phyloP scores from a whole-genome alignment of 2,113 vertebrate genomes.

The Arizona elegans region DNA sequence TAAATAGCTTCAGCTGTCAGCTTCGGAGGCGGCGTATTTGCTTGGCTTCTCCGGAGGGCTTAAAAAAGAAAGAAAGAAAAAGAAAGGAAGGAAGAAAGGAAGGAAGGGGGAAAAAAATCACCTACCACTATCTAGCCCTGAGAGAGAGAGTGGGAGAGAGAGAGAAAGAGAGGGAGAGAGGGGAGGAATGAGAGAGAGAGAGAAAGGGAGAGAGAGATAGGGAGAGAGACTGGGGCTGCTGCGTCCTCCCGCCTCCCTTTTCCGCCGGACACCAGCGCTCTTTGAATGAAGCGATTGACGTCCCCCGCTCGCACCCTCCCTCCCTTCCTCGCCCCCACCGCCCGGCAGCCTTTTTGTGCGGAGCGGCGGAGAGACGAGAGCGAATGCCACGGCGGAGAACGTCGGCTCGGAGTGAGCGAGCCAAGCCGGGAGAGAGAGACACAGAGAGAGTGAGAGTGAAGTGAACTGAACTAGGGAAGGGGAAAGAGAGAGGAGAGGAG shows the following conservation, averaged over 20 bases:
- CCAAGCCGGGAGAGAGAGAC: not conserved
- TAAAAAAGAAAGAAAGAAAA: not conserved
- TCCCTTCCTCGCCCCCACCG: not conserved
- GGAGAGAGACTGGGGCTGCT: conserved; percentile 50
- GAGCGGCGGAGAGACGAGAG: conserved; percentile 45
- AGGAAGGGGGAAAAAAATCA: not conserved
- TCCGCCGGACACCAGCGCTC: conserved; percentile 44
- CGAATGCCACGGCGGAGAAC: conserved; percentile 53
- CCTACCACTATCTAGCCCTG: conserved; percentile 10
- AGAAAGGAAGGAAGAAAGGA: not conserved
- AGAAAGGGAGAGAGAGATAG: too few relatives aligned
- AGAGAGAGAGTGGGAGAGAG: conserved; percentile 4
- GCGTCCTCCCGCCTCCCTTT: not conserved
- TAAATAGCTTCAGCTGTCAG: conserved; percentile 54
- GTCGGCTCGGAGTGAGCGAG: conserved; percentile 46
- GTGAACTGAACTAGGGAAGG: conserved; percentile 67
- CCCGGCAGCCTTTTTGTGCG: conserved; percentile 24
- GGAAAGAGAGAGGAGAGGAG: not conserved
- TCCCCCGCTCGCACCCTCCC: not conserved
- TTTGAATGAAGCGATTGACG: conserved; percentile 61
- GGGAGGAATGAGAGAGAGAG: too few relatives aligned
- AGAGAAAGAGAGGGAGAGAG: too few relatives aligned
- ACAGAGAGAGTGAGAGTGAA: conserved; percentile 22
- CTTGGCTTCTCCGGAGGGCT: conserved; percentile 21
- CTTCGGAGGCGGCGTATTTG: conserved; percentile 9